phyloP scores from a whole-genome alignment of 2,113 vertebrate genomes.

The Zingel zingel region DNA sequence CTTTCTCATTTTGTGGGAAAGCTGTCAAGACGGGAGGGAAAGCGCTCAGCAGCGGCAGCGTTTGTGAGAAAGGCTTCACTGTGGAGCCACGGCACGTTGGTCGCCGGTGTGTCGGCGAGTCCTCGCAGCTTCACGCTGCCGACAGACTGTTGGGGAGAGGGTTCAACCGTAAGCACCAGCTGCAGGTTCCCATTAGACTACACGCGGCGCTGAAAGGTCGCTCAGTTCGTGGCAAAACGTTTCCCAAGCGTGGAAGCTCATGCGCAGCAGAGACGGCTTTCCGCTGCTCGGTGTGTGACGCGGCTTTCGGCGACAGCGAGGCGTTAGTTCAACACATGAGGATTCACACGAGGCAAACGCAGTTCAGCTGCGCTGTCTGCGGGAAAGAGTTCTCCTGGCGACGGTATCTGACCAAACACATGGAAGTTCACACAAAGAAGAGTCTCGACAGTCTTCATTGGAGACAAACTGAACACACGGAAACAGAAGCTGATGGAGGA shows the following conservation, averaged over 20 bases:
- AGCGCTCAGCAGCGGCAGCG: background rate
- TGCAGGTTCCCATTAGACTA: conserved; percentile 2
- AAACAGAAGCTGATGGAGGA: no score
- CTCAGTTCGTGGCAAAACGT: no score
- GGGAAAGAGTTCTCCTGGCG: conserved; percentile 27
- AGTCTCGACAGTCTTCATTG: no score
- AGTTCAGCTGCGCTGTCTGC: conserved; percentile 28
- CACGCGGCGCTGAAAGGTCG: no score
- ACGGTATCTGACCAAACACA: conserved; percentile 10
- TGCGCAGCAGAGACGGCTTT: background rate
- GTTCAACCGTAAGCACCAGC: background rate
- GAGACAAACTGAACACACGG: no score
- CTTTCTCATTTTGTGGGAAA: no score
- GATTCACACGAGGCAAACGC: conserved; percentile 16
- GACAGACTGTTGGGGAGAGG: background rate
- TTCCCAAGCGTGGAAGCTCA: no score
- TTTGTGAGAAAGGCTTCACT: conserved; percentile 14
- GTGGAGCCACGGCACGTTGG: background rate
- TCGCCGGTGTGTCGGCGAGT: no score
- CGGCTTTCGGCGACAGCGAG: background rate
- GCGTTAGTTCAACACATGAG: conserved; percentile 40
- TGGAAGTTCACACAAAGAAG: background rate
- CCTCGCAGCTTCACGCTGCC: background rate
- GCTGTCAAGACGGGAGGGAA: background rate
- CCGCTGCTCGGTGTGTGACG: conserved; percentile 33